phyloP scores from a whole-genome alignment of 1,140 invertebrate genomes.

The Drosophila sucinea region DNA sequence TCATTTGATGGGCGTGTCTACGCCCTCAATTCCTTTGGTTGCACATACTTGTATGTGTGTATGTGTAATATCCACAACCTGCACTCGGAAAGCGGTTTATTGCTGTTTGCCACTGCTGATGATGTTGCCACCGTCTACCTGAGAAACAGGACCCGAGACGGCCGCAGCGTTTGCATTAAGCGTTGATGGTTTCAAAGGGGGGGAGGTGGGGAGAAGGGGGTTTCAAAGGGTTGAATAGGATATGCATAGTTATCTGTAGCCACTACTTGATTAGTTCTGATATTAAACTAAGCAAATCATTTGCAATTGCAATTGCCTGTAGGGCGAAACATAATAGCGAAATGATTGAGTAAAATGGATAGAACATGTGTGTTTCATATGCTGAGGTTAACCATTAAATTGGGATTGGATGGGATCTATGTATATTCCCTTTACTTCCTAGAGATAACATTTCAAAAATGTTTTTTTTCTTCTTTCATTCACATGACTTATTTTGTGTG shows the following conservation, averaged over 20 bases:
- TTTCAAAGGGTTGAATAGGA: constrained; percentile 6
- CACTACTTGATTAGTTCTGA: constrained; percentile 59
- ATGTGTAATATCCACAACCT: constrained; percentile 11
- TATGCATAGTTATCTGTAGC: constrained; percentile 36
- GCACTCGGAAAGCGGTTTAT: constrained; percentile 42
- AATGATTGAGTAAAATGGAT: constrained; percentile 6
- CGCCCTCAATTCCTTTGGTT: not conserved
- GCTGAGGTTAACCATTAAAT: not conserved
- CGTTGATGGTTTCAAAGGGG: not conserved
- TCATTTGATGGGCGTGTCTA: constrained; percentile 65
- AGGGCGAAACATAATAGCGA: not conserved
- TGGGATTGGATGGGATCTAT: not conserved
- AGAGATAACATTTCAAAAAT: not conserved
- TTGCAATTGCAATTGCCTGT: constrained; percentile 12
- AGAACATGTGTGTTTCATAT: not conserved
- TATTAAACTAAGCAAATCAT: constrained; percentile 59
- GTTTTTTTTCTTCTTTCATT: not conserved
- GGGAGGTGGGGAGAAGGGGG: not conserved
- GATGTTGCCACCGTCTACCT: constrained; percentile 21
- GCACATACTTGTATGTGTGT: not conserved
- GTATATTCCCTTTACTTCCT: not conserved
- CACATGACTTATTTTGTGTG: not conserved
- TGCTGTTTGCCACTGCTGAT: constrained; percentile 38
- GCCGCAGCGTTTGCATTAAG: constrained; percentile 34
- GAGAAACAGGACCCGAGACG: constrained; percentile 33